Conservation (phyloP, 2,797 vertebrate species). For the Pogonophryne albipinna region DNA sequence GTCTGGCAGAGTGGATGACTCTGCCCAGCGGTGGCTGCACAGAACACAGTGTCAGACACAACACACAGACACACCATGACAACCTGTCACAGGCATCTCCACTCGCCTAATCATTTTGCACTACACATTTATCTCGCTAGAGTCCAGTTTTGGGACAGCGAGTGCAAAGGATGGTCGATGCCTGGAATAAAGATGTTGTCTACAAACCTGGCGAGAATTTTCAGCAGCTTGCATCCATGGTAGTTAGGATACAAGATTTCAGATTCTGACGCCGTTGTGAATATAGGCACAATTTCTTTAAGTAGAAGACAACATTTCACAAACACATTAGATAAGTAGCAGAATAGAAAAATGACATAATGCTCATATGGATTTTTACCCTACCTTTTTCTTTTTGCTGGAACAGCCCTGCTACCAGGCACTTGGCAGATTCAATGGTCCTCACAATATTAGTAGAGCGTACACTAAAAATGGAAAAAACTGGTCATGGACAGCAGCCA, state of each 20-base stretch:
- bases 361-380: background rate
- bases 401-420: constrained; percentile 94
- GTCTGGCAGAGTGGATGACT: constrained; percentile 85
- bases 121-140: constrained; percentile 55
- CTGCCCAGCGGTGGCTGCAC: constrained; percentile 84
- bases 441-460: constrained; percentile 95
- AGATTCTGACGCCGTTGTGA: constrained; percentile 86
- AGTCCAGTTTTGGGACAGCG: constrained; percentile 33
- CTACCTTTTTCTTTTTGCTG: constrained; percentile 92
- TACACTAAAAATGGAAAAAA: constrained; percentile 81
- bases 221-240: constrained; percentile 88
- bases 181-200: constrained; percentile 41
- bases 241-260: constrained; percentile 96
- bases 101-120: constrained; percentile 54
- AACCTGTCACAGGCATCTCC: constrained; percentile 64
- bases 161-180: constrained; percentile 16
- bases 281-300: constrained; percentile 87
- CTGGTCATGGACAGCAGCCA: constrained; percentile 47
- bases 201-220: constrained; percentile 84
- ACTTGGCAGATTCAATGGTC: constrained; percentile 95
- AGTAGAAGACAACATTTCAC: constrained; percentile 16
- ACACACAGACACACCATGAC: constrained; percentile 62
- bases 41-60: constrained; percentile 56
- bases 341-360: constrained; percentile 18
- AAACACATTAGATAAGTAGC: constrained; percentile 23